Conservation (phyloP, 2,113 vertebrate genomes). For the Microcebus jonahi region DNA sequence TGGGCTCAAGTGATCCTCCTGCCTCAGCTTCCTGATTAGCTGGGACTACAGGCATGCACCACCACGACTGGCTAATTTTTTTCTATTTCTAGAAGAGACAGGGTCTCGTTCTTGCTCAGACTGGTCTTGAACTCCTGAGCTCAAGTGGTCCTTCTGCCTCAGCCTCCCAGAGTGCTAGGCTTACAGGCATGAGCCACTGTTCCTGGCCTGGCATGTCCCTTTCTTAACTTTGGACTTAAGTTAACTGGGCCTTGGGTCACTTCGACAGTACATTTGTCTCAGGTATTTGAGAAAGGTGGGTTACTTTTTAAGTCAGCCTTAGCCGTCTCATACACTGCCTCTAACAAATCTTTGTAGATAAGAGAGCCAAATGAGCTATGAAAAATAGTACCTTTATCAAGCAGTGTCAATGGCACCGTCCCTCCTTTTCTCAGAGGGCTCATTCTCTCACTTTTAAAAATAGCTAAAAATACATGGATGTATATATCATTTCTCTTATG, state of each 20-base stretch:
- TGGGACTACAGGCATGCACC: too few species aligned
- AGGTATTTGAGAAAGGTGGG: background rate
- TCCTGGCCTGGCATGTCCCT: background rate
- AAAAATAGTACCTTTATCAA: background rate
- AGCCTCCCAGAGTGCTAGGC: too few species aligned
- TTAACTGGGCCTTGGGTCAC: background rate
- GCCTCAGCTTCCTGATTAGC: too few species aligned
- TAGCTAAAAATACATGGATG: background rate
- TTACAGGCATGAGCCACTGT: too few species aligned
- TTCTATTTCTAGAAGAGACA: too few species aligned
- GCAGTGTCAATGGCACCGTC: background rate
- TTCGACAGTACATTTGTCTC: background rate
- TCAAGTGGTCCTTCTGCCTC: too few species aligned
- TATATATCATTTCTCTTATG: background rate
- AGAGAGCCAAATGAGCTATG: background rate
- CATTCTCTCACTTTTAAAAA: background rate
- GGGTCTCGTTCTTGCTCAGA: too few species aligned
- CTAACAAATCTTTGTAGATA: background rate
- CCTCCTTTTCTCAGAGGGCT: background rate
- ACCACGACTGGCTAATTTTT: too few species aligned
- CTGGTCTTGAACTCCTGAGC: too few species aligned
- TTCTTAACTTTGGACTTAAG: background rate
- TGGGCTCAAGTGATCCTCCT: too few species aligned
- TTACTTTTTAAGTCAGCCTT: background rate
- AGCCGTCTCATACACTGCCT: background rate